Base-by-base conservation (phyloP, 2,113 vertebrate genomes). In the Chaenocephalus aceratus region DNA sequence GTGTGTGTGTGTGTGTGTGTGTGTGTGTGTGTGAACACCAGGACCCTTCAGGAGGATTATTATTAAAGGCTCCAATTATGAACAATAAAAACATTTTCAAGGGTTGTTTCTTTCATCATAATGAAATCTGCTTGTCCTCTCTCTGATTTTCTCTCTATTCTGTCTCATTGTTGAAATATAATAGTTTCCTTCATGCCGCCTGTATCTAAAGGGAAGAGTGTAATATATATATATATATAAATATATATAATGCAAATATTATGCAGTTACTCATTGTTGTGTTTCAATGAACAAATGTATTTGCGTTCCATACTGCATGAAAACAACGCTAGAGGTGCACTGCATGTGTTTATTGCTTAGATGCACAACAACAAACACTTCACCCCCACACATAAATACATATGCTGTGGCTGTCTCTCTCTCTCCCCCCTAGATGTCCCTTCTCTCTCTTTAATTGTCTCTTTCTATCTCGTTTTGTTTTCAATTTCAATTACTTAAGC, bases 391-490 rank as follows among this genome's bases (percentile, higher is more conserved):
- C 56, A 64, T 68, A 75, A 57, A 64, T 83, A 64, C 84, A 79
- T 79, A 71, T 77, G 5, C 18, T n/a, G 34, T 0, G 21, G 57
- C 72, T 61, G 61, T 16, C 69, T 69, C 63, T 26, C 26, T 53
- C 26, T 53, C 51, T 63, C 69, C 48, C 64, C 51, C 23, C 36
- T 41, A 41, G 36, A 41, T 41, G 36, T 41, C 6, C 26, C 15
- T 23, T 84, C 21, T 53, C 21, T 48, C 70, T 52, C 34, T 61
- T 49, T 72, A 85, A 81, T 72, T 58, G 54, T 75, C 70, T 71
- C 57, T 84, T 69, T 91, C 77, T 46, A 49, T 86, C 57, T 72
- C 21, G 59, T 81, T 87, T 77, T 86, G 54, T 82, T 88, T 86
- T 86, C 80, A 30, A 53, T 83, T 88, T 69, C 78, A 70, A 83